Evolutionary conservation across 2,113 vertebrate genomes (phyloP).

Genomic region (Bufo gargarizans): DNA sequence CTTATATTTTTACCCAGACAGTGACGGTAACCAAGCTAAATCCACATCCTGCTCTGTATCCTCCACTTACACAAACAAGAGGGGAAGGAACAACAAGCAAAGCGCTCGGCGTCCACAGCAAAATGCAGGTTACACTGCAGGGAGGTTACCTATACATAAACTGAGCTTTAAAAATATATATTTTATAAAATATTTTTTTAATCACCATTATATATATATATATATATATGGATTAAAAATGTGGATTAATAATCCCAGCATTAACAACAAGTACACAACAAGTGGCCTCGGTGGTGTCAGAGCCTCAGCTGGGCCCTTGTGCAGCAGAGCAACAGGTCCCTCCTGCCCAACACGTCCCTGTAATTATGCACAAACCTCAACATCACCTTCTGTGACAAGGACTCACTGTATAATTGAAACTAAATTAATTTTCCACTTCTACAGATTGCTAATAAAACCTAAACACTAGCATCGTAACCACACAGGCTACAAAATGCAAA

Average conservation of each 20-base stretch:
- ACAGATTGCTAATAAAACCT: constrained; percentile 8
- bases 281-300: not conserved
- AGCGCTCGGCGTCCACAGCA: not conserved
- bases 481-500: too few relatives aligned
- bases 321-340: constrained; percentile 48
- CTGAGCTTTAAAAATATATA: too few relatives aligned
- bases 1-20: not conserved
- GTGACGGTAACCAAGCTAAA: not conserved
- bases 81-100: not conserved
- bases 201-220: too few relatives aligned
- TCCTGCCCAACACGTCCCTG: not conserved
- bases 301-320: constrained; percentile 11
- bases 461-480: not conserved
- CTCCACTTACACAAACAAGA: not conserved
- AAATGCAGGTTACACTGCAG: too few relatives aligned
- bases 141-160: too few relatives aligned
- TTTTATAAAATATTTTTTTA: too few relatives aligned
- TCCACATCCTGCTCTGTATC: not conserved
- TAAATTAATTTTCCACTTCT: constrained; percentile 41
- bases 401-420: constrained; percentile 17
- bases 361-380: constrained; percentile 26
- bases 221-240: too few relatives aligned
- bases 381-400: constrained; percentile 4
- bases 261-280: not conserved
- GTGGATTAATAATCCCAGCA: too few relatives aligned